These are phyloP conservation scores for Climacteris rufus DNA, from an alignment of 2,113 vertebrate genomes.

Conservation along the genomic window DNA sequence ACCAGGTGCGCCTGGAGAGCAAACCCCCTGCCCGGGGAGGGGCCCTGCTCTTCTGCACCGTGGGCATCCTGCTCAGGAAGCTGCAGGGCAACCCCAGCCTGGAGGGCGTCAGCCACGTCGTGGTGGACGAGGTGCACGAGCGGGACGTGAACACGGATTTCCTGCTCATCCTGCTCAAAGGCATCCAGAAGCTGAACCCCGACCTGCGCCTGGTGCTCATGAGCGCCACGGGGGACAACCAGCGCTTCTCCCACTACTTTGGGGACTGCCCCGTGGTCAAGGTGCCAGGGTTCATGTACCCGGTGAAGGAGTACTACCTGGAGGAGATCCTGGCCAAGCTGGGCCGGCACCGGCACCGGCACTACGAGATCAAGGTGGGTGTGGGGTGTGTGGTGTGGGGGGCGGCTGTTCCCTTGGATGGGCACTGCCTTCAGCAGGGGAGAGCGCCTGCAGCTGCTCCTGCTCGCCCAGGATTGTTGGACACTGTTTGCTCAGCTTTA, in stretches of 20 bases:
- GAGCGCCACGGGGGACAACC: constrained; percentile 92
- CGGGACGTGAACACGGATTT: constrained; percentile 95
- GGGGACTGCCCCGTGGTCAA: constrained; percentile 85
- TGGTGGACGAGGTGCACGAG: constrained; percentile 97
- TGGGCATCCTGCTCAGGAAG: constrained; percentile 91
- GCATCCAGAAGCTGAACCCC: constrained; percentile 79
- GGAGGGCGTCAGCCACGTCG: constrained; percentile 89
- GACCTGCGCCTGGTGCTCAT: constrained; percentile 87
- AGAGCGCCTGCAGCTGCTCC: neutral
- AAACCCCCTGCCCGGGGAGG: constrained; percentile 83
- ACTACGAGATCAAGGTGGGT: constrained; percentile 71
- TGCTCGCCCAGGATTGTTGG: neutral
- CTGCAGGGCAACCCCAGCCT: constrained; percentile 88
- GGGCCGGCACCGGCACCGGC: constrained; percentile 72
- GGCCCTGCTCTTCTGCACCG: constrained; percentile 93
- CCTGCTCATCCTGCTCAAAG: constrained; percentile 89
- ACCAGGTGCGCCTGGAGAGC: constrained; percentile 94
- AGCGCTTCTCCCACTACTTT: constrained; percentile 88
- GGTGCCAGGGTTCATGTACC: constrained; percentile 95
- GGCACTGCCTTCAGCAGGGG: neutral
- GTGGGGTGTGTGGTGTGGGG: fast-evolving
- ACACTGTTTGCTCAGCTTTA: neutral
- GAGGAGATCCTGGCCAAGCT: constrained; percentile 89
- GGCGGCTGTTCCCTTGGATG: too few relatives aligned
- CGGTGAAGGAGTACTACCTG: constrained; percentile 86